Conservation (phyloP, 2,113 vertebrate genomes). For the Otis tarda region DNA sequence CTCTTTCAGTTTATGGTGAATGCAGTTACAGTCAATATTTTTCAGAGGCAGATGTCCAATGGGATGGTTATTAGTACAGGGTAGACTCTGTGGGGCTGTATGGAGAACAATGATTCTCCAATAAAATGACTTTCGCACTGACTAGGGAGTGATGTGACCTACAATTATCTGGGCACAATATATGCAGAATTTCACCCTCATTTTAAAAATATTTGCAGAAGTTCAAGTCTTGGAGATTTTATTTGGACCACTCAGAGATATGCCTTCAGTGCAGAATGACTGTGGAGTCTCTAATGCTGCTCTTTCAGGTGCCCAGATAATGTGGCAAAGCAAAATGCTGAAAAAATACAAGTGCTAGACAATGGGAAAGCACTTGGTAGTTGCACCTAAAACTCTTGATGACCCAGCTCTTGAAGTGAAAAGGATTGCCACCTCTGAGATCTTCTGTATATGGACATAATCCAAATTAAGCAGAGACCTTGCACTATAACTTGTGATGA, state of each 20-base stretch:
- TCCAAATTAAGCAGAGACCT: neutral
- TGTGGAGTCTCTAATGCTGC: rapidly evolving
- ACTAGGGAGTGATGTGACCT: neutral
- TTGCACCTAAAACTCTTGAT: neutral
- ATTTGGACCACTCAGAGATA: neutral
- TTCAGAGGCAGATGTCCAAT: neutral
- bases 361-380: neutral
- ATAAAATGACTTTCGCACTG: neutral
- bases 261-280: neutral
- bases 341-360: neutral
- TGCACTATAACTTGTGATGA: neutral
- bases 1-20: neutral
- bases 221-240: neutral
- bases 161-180: neutral
- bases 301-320: neutral
- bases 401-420: neutral
- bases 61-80: no score
- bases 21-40: neutral
- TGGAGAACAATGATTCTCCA: no score
- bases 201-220: neutral
- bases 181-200: neutral
- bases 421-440: neutral
- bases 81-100: neutral
- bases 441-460: neutral
- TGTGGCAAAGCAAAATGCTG: neutral